These are phyloP conservation scores for Tetramorium bicarinatum DNA, from an alignment of 2,888 invertebrate species.

Conservation along the genomic window DNA sequence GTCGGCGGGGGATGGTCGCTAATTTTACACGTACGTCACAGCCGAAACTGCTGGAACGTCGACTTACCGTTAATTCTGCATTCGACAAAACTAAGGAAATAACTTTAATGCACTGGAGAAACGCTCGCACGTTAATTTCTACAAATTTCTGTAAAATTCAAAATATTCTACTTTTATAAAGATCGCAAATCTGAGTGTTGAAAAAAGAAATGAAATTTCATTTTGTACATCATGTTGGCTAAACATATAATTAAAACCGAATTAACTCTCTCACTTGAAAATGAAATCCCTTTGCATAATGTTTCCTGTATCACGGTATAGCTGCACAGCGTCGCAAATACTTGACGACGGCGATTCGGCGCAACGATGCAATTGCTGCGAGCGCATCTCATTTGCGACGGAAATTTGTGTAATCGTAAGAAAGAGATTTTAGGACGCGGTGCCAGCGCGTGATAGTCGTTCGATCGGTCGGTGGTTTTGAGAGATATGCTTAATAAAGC, in stretches of 20 bases:
- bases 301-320: background rate
- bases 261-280: background rate
- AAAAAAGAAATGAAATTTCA: background rate
- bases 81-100: background rate
- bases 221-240: background rate
- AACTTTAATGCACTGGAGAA: background rate
- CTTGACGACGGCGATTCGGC: background rate
- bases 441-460: constrained; percentile 2
- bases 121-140: background rate
- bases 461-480: constrained; percentile 60
- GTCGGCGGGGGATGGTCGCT: constrained; percentile 11
- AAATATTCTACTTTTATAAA: background rate
- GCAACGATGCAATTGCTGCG: background rate
- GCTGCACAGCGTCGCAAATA: background rate
- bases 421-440: background rate
- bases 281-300: background rate
- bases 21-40: constrained; percentile 39
- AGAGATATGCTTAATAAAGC: constrained; percentile 74
- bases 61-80: background rate
- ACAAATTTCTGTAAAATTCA: background rate
- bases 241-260: constrained; percentile 12
- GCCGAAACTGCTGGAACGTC: background rate
- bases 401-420: constrained; percentile 30
- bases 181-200: background rate
- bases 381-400: constrained; percentile 17